Evolutionary conservation across 2,797 vertebrate genomes (phyloP), one percentile per base, ranked within the genome.

Genomic region (Hydrolagus colliei): DNA sequence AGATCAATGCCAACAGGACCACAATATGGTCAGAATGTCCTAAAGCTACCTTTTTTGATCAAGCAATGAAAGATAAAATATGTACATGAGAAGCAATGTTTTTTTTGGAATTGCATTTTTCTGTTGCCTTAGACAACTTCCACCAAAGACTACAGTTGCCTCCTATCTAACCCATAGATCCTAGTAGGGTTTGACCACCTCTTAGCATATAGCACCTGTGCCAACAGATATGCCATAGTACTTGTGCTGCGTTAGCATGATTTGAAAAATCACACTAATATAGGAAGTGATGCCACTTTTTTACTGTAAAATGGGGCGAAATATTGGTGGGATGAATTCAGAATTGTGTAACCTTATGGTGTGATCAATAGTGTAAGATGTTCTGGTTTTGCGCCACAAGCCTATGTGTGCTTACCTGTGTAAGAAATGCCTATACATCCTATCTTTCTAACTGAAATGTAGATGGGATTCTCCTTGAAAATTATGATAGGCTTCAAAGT

Each of bases 1-100:
- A 78, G 22, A 67, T 80, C 32, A 80, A 32, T 80, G 78, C 65
- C 20, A 71, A 32, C 32, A 68, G 79, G 35, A 77, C 61, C 52
- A 77, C 59, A 68, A 41, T 67, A 18, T 52, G 79, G 68, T 52
- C 63, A 84, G 18, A 61, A 41, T 84, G 65, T 67, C n/a, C 71
- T 84, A 84, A 84, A 84, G 79, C 32, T 84, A 41, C 14, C 32
- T 71, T 82, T 27, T 52, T 84, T 84, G 79, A 84, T 11, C 79
- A 84, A 68, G 65, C 35, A 63, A 71, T 52, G 65, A 16, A 84
- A 84, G 41, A 20, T 41, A n/a, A 77, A 77, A 9, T 35, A 18
- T 84, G 79, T 84, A 67, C 32, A 84, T 84, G 9, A 68, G 41
- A 79, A 84, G 14, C 65, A 84, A 67, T 82, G 63, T 16, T 68